Evolutionary conservation across 1,140 invertebrate species (phyloP), one percentile per base, ranked within the genome.

Genomic region (Drosophila jambulina): DNA sequence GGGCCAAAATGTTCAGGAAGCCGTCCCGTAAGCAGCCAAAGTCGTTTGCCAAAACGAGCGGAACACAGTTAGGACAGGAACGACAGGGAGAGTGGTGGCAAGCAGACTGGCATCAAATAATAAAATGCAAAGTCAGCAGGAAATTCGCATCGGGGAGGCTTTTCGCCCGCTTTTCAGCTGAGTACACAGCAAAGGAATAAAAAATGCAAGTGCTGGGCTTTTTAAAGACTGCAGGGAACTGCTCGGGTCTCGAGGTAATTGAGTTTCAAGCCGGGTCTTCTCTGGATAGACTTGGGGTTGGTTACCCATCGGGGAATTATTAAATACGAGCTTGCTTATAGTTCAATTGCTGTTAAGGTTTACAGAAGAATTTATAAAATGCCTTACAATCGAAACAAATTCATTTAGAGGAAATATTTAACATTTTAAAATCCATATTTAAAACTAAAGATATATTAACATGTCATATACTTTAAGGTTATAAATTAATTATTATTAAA

Each of bases 101-200:
- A 25, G 63, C 75, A 75, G 71, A 77, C 65, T 46, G 54, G 68
- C 78, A 58, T 65, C 56, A 71, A 83, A 80, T 78, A 81, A 85
- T 75, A 81, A 74, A 85, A 78, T 60, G 78, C 62, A 65, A 56
- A 85, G 56, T 81, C 82, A 85, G 82, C 82, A 85, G 82, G 78
- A 85, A 81, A 70, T 81, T 69, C 57, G 68, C 63, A 82, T 53
- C 46, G 60, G 72, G 79, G 77, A 38, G 54, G 72, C 59, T 77
- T 48, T 25, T 54, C 63, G n/a, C 38, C 32, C 12, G 43, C 38
- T 68, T 54, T 81, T 56, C 49, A 58, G 40, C 61, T 62, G 46
- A 54, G 45, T 48, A 57, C 38, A 76, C 51, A 59, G 45, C 25
- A 49, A 59, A 56, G 34, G 21, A 43, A 40, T 45, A 46, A 68